Conservation (phyloP, 30 jellyfish, hydroid and myxozoan species). For the Phacellophora camtschatica region DNA sequence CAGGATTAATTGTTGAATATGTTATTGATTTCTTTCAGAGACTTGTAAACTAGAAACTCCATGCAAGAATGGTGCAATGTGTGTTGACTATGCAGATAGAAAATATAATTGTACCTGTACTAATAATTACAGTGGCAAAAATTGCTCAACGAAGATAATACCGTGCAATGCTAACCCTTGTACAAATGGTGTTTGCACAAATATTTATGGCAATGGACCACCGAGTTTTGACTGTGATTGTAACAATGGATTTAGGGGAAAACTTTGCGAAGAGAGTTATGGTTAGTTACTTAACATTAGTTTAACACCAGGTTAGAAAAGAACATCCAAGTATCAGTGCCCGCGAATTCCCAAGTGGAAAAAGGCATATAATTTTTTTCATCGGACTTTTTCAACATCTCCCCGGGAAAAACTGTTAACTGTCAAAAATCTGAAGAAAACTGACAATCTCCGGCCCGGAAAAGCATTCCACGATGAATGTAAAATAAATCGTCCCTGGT, state of each 20-base stretch:
- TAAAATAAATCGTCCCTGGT: too few species aligned
- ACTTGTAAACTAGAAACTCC: too few species aligned
- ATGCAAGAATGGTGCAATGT: conserved; percentile 69
- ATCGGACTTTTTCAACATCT: too few species aligned
- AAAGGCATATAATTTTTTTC: too few species aligned
- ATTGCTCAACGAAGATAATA: conserved; percentile 60
- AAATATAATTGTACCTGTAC: conserved; percentile 60
- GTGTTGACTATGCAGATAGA: conserved; percentile 21
- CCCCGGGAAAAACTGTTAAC: too few species aligned
- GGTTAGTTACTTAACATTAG: neutral
- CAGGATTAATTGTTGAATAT: too few species aligned
- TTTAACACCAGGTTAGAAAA: neutral
- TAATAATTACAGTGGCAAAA: conserved; percentile 38
- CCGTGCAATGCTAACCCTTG: conserved; percentile 81
- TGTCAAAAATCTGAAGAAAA: too few species aligned
- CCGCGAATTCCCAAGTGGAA: too few species aligned
- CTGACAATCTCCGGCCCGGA: too few species aligned
- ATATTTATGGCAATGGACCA: neutral
- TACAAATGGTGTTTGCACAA: conserved; percentile 49
- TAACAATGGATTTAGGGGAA: neutral
- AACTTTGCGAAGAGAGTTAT: neutral
- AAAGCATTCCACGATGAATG: too few species aligned
- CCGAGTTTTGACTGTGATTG: neutral
- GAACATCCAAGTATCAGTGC: too few species aligned
- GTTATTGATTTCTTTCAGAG: too few species aligned